phyloP scores from a whole-genome alignment of 1,140 invertebrate species.

The Wiebesia pumilae region DNA sequence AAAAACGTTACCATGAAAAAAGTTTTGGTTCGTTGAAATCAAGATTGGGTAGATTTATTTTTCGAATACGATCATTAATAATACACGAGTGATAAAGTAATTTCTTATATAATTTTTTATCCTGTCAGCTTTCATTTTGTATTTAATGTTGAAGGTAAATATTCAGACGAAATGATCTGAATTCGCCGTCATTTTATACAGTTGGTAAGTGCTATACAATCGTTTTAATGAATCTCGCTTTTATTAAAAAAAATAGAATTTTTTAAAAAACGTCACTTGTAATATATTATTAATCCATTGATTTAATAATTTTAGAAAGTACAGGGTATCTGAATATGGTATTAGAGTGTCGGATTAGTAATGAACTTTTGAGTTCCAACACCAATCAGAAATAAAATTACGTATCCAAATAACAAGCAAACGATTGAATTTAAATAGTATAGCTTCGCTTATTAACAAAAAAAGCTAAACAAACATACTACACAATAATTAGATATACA shows the following conservation, averaged over 20 bases:
- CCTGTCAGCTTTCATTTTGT: background rate
- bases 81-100: background rate
- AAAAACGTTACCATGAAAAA: background rate
- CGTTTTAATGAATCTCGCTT: background rate
- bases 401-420: background rate
- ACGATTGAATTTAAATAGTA: too few species aligned
- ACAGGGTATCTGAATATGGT: background rate
- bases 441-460: too few species aligned
- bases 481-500: too few species aligned
- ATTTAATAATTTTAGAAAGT: slow-evolving; percentile 11
- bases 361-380: background rate
- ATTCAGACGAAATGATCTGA: background rate
- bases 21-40: background rate
- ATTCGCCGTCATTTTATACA: background rate
- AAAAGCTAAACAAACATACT: too few species aligned
- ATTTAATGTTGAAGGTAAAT: background rate
- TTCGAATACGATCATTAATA: background rate
- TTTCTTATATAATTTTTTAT: background rate
- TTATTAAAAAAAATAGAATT: background rate
- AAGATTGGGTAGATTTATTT: background rate
- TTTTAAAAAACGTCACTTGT: background rate
- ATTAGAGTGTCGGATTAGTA: background rate
- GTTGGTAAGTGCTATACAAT: background rate
- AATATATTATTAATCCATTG: background rate
- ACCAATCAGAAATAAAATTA: background rate